phyloP scores from a whole-genome alignment of 2,888 invertebrate genomes.

The Lithophane leautieri region DNA sequence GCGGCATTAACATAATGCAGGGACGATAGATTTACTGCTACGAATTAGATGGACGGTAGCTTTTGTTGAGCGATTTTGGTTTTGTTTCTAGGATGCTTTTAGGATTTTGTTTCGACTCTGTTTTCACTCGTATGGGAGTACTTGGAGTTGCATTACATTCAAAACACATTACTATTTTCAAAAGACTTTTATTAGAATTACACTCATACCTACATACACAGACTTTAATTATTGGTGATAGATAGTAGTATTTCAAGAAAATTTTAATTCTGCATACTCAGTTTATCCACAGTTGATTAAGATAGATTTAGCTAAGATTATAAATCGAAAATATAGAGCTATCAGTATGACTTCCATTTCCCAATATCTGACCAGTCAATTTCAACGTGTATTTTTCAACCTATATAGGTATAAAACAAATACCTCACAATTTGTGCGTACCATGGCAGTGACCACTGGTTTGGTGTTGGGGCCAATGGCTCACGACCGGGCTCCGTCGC shows the following conservation, averaged over 20 bases:
- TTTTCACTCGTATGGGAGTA: not conserved
- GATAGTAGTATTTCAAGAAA: not conserved
- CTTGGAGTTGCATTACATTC: not conserved
- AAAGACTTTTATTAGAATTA: not conserved
- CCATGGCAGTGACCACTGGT: conserved; percentile 39
- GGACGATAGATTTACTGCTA: conserved; percentile 50
- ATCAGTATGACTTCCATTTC: not conserved
- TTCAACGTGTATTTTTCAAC: not conserved
- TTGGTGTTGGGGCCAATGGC: conserved; percentile 29
- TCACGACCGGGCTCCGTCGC: conserved; percentile 55
- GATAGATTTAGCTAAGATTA: not conserved
- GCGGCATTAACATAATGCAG: conserved; percentile 61
- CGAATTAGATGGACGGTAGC: conserved; percentile 2
- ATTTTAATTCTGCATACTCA: not conserved
- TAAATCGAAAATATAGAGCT: not conserved
- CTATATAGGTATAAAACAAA: conserved; percentile 26
- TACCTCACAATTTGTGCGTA: conserved; percentile 14
- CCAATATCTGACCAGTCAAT: not conserved
- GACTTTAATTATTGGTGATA: not conserved
- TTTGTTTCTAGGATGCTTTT: not conserved
- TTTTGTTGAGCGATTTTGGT: not conserved
- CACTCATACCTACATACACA: not conserved
- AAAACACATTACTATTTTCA: not conserved
- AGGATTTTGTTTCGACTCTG: not conserved
- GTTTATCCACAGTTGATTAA: not conserved